phyloP scores from a whole-genome alignment of 2,888 invertebrate species.

The Mimumesa dahlbomi region DNA sequence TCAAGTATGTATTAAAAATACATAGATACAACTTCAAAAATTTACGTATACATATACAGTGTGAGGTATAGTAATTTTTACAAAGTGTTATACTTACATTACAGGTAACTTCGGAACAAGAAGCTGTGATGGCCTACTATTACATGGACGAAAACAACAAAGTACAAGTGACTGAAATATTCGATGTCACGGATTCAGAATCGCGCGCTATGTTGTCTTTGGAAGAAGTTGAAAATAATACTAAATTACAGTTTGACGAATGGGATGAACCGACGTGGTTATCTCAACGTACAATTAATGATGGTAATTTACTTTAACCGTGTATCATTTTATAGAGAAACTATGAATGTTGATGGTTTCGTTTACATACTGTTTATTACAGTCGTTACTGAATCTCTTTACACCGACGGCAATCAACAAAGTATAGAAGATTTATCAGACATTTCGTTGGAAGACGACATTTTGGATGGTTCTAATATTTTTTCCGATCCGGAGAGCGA shows the following conservation, averaged over 20 bases:
- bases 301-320: constrained; percentile 60
- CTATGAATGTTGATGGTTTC: no score
- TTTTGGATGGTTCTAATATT: constrained; percentile 82
- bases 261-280: constrained; percentile 81
- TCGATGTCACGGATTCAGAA: constrained; percentile 91
- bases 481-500: constrained; percentile 89
- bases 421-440: constrained; percentile 80
- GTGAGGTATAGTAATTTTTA: not conserved
- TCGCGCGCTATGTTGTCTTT: constrained; percentile 85
- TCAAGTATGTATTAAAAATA: constrained; percentile 71
- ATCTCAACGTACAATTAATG: constrained; percentile 68
- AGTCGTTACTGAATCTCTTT: constrained; percentile 67
- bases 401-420: constrained; percentile 66
- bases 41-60: not conserved
- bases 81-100: constrained; percentile 74
- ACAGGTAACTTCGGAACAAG: constrained; percentile 91
- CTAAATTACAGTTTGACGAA: constrained; percentile 86
- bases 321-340: no score
- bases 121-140: constrained; percentile 94
- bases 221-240: constrained; percentile 84
- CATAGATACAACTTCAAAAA: no score
- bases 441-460: constrained; percentile 82
- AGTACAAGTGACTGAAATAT: constrained; percentile 94
- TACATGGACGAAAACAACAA: constrained; percentile 94
- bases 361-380: no score